Base-by-base conservation (phyloP, 2,797 vertebrate species). In the Sandelia bainsii region DNA sequence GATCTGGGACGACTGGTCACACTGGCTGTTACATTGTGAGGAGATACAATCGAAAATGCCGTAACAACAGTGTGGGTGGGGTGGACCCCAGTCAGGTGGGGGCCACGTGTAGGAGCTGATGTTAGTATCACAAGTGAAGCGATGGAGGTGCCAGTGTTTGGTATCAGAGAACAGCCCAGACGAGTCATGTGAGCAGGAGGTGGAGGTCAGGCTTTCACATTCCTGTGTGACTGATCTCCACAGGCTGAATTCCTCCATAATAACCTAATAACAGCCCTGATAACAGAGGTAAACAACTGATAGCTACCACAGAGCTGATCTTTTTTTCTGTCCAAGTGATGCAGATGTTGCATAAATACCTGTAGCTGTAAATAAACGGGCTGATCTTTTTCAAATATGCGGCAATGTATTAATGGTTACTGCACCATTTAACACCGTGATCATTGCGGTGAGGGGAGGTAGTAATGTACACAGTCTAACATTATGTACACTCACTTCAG, bases 141-240 rank as follows among this genome's bases (percentile, higher is more conserved):
- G 16, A 49, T 44, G 20, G 50, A n/a, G 16, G 40, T 32, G 29
- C 0, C 8, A 57, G 17, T 42, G 50, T 42, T 23, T 61, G 25
- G 48, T 65, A 56, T 77, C 49, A 72, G 57, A n/a, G 19, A 56
- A 10, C 16, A 65, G 44, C 68, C 48, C 14, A 22, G n/a, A 22
- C 22, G 8, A 11, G 52, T 58, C 14, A 10, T 12, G 29, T 71
- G 54, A 44, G 60, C 32, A 6, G 6, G 29, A 6, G 29, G 6
- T 16, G 23, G 65, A 56, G 54, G 76, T 5, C 39, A 62, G 63
- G 52, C 19, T 57, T 44, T 76, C 49, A 60, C 25, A 10, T 67
- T 74, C 65, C 69, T 57, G 69, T 50, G 64, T 45, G 63, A 72
- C 17, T 56, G 39, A 51, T n/a, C 44, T 45, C 5, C 44, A 19